phyloP scores from a whole-genome alignment of 2,797 vertebrate genomes.

The Phoebastria nigripes region DNA sequence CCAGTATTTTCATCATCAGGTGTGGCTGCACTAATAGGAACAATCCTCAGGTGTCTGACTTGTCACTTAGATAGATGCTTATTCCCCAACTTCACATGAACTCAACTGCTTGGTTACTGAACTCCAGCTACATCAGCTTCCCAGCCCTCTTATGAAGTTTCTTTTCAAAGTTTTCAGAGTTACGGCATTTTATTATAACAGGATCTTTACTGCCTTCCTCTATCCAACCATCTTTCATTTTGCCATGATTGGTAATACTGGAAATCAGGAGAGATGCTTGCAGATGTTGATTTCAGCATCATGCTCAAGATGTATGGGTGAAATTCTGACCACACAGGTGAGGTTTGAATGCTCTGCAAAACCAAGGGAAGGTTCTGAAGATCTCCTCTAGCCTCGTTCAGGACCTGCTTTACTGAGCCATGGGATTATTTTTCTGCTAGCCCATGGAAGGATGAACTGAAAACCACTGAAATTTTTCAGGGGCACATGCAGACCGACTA shows the following conservation, averaged over 20 bases:
- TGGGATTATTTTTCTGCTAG: not conserved
- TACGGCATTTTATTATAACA: fast-evolving
- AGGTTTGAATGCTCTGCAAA: not conserved
- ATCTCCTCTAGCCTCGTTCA: not conserved
- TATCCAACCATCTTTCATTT: not conserved
- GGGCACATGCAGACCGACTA: not conserved
- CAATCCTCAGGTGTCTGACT: not conserved
- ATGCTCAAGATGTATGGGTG: not conserved
- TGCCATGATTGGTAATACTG: not conserved
- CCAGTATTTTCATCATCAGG: not conserved
- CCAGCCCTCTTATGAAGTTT: not conserved
- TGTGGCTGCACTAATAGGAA: not conserved
- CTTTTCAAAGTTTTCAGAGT: not conserved
- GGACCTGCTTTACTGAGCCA: not conserved
- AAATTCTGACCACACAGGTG: not conserved
- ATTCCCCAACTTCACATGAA: not conserved
- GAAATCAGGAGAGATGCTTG: not conserved
- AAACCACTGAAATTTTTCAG: not conserved
- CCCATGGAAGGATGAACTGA: not conserved
- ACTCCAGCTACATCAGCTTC: not conserved
- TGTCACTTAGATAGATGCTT: not conserved
- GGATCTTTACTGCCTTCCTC: not conserved
- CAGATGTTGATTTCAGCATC: not conserved
- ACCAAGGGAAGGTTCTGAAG: not conserved
- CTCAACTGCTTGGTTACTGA: not conserved